Evolutionary conservation across 2,888 invertebrate species (phyloP).

Genomic region (Strigamia maritima): DNA sequence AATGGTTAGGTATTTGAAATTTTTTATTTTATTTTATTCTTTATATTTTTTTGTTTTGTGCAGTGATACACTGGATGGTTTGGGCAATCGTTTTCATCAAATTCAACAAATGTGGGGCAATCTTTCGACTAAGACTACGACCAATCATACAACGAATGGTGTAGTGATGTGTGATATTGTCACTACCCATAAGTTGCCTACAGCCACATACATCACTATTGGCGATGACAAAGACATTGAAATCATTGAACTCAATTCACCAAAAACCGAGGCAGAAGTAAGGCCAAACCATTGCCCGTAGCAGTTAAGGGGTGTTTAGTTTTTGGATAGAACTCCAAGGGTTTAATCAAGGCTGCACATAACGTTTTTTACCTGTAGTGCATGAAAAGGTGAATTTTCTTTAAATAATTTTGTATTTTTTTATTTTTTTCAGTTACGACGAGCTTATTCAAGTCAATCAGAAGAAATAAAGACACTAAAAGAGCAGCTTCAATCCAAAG

Average conservation of each 20-base stretch:
- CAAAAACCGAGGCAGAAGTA: slow-evolving; percentile 43
- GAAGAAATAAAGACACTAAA: slow-evolving; percentile 75
- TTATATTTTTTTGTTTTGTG: slow-evolving; percentile 28
- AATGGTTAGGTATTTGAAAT: not conserved
- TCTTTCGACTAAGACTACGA: slow-evolving; percentile 46
- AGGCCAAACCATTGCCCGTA: slow-evolving; percentile 26
- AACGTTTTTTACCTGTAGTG: not conserved
- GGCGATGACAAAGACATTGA: slow-evolving; percentile 45
- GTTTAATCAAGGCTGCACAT: not conserved
- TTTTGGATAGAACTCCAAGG: not conserved
- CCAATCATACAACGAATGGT: slow-evolving; percentile 40
- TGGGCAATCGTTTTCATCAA: slow-evolving; percentile 73
- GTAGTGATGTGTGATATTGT: slow-evolving; percentile 44
- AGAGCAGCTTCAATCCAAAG: slow-evolving; percentile 73
- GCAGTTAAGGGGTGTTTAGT: not conserved
- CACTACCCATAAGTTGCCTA: slow-evolving; percentile 44
- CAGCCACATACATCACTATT: slow-evolving; percentile 46
- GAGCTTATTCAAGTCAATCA: slow-evolving; percentile 72
- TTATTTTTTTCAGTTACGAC: slow-evolving; percentile 60
- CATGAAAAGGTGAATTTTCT: not conserved
- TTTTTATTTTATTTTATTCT: slow-evolving; percentile 16
- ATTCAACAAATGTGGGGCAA: slow-evolving; percentile 72
- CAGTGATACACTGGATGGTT: slow-evolving; percentile 17
- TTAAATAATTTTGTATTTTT: not conserved
- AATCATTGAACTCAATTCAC: slow-evolving; percentile 43